Percentiles rank a stretch among this genome's conserved stretches.
phyloP scores from a whole-genome alignment of 2,113 vertebrate species.

The Pholis gunnellus region DNA sequence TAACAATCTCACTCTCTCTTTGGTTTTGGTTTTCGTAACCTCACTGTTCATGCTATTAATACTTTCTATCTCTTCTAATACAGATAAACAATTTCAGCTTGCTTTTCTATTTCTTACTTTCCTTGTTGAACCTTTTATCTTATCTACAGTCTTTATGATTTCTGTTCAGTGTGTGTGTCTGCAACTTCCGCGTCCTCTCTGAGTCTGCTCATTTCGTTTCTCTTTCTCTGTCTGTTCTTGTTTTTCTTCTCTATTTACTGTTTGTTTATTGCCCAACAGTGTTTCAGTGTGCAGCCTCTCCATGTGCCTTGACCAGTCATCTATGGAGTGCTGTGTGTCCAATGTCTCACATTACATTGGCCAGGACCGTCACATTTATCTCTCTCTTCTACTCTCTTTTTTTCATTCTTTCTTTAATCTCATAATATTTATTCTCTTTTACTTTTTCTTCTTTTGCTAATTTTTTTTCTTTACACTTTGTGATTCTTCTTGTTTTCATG shows the following conservation, averaged over 20 bases:
- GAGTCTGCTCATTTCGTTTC: conserved; percentile 61
- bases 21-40: conserved; percentile 75
- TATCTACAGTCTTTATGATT: conserved; percentile 70
- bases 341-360: conserved; percentile 65
- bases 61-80: conserved; percentile 81
- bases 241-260: conserved; percentile 53
- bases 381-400: conserved; percentile 46
- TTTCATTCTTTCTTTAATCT: conserved; percentile 50
- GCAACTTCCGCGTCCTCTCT: conserved; percentile 57
- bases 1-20: conserved; percentile 78
- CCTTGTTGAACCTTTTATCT: conserved; percentile 60
- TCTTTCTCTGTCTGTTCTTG: conserved; percentile 53
- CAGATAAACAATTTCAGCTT: conserved; percentile 74
- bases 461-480: conserved; percentile 57
- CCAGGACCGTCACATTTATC: conserved; percentile 43
- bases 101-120: conserved; percentile 69
- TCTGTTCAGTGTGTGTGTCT: conserved; percentile 55
- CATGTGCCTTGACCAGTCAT: conserved; percentile 78
- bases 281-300: conserved; percentile 74
- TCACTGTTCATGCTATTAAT: conserved; percentile 84
- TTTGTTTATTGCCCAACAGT: conserved; percentile 66
- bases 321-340: conserved; percentile 73
- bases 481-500: conserved; percentile 67
- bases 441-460: conserved; percentile 21
- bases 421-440: conserved; percentile 53